Conservation (phyloP, 92 coral and sea anemone genomes). For the Bergia puertoricense region DNA sequence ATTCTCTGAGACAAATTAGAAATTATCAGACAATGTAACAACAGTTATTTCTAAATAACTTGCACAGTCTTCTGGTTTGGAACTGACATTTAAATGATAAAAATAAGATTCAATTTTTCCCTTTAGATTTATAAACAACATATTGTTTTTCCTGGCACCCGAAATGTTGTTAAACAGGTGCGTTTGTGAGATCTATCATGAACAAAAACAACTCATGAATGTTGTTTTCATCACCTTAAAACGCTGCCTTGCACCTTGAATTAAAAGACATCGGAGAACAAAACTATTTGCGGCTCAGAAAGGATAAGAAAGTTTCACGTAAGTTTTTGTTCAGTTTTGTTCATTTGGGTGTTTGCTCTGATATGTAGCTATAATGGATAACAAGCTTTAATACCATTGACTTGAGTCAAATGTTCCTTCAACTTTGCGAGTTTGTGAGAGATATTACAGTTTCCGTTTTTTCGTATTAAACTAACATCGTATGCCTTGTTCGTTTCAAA, state of each 20-base stretch:
- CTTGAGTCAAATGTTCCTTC: not conserved
- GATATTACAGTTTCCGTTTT: too few relatives aligned
- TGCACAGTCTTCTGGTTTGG: not conserved
- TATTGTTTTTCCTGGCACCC: slow-evolving; percentile 4
- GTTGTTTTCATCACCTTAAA: not conserved
- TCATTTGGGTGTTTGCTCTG: not conserved
- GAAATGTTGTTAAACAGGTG: slow-evolving; percentile 13
- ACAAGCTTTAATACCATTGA: not conserved
- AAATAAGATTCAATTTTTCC: too few relatives aligned
- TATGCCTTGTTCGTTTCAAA: too few relatives aligned
- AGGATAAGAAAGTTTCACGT: not conserved
- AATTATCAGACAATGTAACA: not conserved
- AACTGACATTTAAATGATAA: not conserved
- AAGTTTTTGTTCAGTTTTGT: not conserved
- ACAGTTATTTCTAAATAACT: not conserved
- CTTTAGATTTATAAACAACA: not conserved
- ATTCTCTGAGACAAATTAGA: too few relatives aligned
- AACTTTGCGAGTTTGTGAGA: too few relatives aligned
- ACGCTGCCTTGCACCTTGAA: not conserved
- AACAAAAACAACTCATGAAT: slow-evolving; percentile 3
- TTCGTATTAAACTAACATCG: too few relatives aligned
- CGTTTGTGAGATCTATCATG: slow-evolving; percentile 12
- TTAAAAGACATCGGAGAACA: not conserved
- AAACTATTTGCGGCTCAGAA: not conserved
- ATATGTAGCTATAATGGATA: not conserved